phyloP scores from a whole-genome alignment of 2,797 vertebrate genomes.

The Halcyon smyrnensis region DNA sequence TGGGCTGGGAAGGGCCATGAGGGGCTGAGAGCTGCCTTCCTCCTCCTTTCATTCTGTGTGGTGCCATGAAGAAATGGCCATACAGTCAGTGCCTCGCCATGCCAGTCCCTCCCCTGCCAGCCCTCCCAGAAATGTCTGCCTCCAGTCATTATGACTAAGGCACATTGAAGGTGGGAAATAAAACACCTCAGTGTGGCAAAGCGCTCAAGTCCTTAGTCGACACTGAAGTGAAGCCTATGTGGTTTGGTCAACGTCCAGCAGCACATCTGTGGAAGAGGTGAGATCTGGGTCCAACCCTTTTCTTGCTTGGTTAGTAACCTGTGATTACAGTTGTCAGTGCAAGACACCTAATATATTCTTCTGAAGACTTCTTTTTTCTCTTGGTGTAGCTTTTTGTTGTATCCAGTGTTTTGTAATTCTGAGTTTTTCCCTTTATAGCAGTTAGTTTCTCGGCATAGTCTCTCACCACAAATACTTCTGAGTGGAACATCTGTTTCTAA shows the following conservation, averaged over 20 bases:
- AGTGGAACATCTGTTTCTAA: conserved; percentile 79
- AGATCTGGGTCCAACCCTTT: neutral
- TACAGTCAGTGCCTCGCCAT: neutral
- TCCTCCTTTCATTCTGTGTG: neutral
- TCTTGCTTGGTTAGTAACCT: neutral
- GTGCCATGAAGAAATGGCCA: neutral
- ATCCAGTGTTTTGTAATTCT: neutral
- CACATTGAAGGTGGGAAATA: neutral
- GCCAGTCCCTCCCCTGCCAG: neutral
- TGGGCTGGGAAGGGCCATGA: neutral
- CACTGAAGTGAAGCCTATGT: neutral
- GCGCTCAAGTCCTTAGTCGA: neutral
- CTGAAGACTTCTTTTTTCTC: conserved; percentile 11
- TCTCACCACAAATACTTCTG: conserved; percentile 61
- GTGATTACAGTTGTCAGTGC: conserved; percentile 8
- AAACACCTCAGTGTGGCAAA: neutral
- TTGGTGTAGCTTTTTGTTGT: conserved; percentile 4
- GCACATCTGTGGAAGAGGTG: conserved; percentile 6
- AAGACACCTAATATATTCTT: conserved; percentile 43
- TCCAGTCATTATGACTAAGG: neutral
- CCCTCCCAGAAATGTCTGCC: neutral
- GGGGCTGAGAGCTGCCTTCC: neutral
- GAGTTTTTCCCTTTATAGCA: conserved; percentile 5
- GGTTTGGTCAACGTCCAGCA: conserved; percentile 35
- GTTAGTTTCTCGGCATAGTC: neutral